Conservation (phyloP, 2,888 invertebrate species). For the Caenorhabditis zanzibari region DNA sequence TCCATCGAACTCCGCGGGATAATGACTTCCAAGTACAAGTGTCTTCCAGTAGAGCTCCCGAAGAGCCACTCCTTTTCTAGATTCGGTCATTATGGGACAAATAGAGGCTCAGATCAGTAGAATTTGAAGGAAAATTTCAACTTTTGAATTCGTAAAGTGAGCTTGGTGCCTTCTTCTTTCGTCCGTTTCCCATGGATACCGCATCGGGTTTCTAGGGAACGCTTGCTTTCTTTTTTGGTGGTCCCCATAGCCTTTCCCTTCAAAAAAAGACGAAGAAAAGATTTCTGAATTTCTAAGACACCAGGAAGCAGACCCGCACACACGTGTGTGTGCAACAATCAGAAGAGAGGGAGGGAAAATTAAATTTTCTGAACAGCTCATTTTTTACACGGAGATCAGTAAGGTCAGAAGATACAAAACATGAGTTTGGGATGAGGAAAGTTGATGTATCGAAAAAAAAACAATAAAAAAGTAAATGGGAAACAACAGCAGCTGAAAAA, state of each 20-base stretch:
- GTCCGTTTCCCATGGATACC: not conserved
- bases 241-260: too few species aligned
- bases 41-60: slow-evolving; percentile 70
- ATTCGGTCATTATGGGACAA: slow-evolving; percentile 32
- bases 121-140: not conserved
- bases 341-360: not conserved
- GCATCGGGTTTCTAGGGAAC: not conserved
- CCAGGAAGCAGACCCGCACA: not conserved
- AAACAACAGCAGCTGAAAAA: not conserved
- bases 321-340: slow-evolving; percentile 4
- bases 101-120: not conserved
- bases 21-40: slow-evolving; percentile 68
- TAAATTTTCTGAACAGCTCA: not conserved
- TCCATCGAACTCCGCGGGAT: slow-evolving; percentile 69
- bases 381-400: too few species aligned
- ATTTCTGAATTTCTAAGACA: not conserved
- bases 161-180: not conserved
- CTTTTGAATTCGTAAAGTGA: not conserved
- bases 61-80: slow-evolving; percentile 52
- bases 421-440: not conserved
- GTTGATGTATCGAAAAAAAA: too few species aligned
- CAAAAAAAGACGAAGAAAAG: not conserved
- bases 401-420: not conserved
- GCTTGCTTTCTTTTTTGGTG: too few species aligned
- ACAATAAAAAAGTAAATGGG: too few species aligned